These are phyloP conservation scores for Macaria liturata DNA, from an alignment of 2,888 invertebrate genomes.

Conservation along the genomic window DNA sequence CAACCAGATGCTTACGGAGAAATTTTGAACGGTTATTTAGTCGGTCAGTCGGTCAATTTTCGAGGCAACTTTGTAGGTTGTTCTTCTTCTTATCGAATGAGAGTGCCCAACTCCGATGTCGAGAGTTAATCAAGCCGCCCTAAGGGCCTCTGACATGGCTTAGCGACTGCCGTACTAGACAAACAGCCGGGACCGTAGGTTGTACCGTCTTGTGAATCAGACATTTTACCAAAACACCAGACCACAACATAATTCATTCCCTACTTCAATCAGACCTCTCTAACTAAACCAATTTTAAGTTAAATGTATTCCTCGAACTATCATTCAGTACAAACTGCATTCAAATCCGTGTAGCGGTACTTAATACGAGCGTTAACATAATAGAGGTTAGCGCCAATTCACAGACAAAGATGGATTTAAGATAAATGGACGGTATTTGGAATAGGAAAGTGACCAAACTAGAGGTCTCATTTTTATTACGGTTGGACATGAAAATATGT, in stretches of 20 bases:
- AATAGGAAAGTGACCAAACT: constrained; percentile 27
- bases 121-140: too few species aligned
- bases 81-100: too few species aligned
- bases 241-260: constrained; percentile 21
- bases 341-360: constrained; percentile 24
- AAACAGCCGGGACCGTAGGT: constrained; percentile 6
- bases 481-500: constrained; percentile 8
- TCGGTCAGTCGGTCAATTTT: constrained; percentile 24
- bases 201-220: constrained; percentile 14
- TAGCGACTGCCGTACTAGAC: too few species aligned
- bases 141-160: too few species aligned
- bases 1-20: constrained; percentile 19
- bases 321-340: constrained; percentile 25
- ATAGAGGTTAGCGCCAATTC: constrained; percentile 12
- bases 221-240: constrained; percentile 17
- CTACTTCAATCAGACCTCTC: constrained; percentile 13
- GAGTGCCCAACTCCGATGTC: too few species aligned
- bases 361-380: constrained; percentile 15
- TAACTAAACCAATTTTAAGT: constrained; percentile 20
- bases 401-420: constrained; percentile 17
- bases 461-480: constrained; percentile 21
- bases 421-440: constrained; percentile 19
- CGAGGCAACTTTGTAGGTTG: constrained; percentile 15
- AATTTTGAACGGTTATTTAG: constrained; percentile 16
- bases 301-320: constrained; percentile 23